Base-by-base conservation (phyloP, 2,888 invertebrate species). In the Eupsilia transversa region DNA sequence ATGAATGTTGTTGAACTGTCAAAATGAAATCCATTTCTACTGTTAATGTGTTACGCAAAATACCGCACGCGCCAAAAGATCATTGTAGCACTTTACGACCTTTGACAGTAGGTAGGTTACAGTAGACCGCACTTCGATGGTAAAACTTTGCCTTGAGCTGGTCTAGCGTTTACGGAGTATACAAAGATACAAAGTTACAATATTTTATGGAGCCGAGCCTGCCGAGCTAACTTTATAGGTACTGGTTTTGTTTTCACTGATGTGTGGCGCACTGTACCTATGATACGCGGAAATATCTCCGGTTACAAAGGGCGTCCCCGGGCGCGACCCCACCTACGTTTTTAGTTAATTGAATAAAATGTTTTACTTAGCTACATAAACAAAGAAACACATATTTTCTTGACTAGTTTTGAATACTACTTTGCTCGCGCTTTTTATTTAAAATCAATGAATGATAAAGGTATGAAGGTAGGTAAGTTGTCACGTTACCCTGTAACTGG, bases 261-360 rank as follows among this genome's bases (percentile, higher is more conserved):
- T 23, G 4, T 1, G 30, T 14, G 5, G 9, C 30, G 23, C 12
- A 41, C 41, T 63, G 41, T 12, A 27, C 27, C 30, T 38, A 30
- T 12, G 14, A 43, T 49, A 77, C 33, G 27, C 56, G 49, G 77
- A 49, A 77, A 63, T 56, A 27, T 49, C 33, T 63, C 46, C 30
- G 14, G 23, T 46, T 70, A 49, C 27, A 46, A 14, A 20, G 27
- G 72, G 64, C n/a, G 59, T 72, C 30, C 27, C 59, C 33, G 17
- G 23, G 33, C 38, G 52, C 41, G 56, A 54, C 80, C 66, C 52
- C 41, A 30, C 74, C 80, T 33, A 74, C 61, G 63, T 79, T 74
- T 68, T 67, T 63, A 79, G 43, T 64, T 66, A 79, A 80, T 80
- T 80, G 38, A 76, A 69, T 77, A 33, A 67, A 54, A 61, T 38